Evolutionary conservation across 2,113 vertebrate genomes (phyloP).

Genomic region (Microcebus jonahi): DNA sequence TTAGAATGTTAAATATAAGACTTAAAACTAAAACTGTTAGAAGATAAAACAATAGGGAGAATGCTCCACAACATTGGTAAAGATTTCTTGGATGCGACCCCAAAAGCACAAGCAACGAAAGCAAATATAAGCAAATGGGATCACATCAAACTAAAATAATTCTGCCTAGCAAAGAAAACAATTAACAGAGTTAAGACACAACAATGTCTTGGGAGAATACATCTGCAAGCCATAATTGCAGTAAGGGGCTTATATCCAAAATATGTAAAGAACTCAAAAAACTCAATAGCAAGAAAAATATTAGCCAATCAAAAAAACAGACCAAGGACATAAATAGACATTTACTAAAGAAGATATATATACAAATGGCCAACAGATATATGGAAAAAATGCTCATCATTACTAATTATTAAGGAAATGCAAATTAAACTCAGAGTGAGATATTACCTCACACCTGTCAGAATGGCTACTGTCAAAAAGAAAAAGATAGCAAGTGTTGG

Average conservation of each 20-base stretch:
- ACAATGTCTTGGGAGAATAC: too few relatives aligned
- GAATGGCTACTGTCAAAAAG: background rate
- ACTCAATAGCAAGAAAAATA: background rate
- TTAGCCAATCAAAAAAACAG: background rate
- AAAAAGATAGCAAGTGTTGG: background rate
- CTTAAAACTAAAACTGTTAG: too few relatives aligned
- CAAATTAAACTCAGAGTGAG: background rate
- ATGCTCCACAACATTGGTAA: too few relatives aligned
- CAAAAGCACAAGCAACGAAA: too few relatives aligned
- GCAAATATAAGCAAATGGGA: too few relatives aligned
- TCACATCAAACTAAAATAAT: too few relatives aligned
- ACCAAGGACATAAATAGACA: background rate
- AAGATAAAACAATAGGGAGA: too few relatives aligned
- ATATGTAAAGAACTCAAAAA: background rate
- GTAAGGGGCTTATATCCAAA: background rate
- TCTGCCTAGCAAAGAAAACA: too few relatives aligned
- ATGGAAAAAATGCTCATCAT: background rate
- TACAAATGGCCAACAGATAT: background rate
- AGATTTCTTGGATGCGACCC: too few relatives aligned
- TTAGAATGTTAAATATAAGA: too few relatives aligned
- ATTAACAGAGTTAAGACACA: too few relatives aligned
- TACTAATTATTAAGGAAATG: background rate
- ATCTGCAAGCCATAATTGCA: too few relatives aligned
- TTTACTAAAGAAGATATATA: background rate
- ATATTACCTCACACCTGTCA: background rate